Conservation (phyloP, 2,797 vertebrate species). For the Acrossocheilus wenchowensis region DNA sequence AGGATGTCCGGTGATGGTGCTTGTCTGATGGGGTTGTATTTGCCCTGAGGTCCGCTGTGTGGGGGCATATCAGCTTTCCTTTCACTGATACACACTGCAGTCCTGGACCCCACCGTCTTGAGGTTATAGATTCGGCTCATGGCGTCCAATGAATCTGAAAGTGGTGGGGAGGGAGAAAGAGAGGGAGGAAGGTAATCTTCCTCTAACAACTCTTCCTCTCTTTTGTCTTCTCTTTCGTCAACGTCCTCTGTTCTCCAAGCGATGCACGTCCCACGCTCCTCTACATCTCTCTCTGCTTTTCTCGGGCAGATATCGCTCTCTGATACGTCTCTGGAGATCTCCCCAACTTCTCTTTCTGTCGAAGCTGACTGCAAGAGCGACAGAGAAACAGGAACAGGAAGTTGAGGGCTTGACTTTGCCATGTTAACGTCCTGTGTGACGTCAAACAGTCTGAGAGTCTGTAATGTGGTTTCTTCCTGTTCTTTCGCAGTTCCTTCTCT, state of each 20-base stretch:
- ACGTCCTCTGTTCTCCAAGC: conserved; percentile 43
- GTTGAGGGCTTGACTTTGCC: conserved; percentile 74
- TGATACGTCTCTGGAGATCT: conserved; percentile 32
- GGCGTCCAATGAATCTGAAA: conserved; percentile 66
- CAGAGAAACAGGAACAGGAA: conserved; percentile 74
- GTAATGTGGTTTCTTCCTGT: conserved; percentile 68
- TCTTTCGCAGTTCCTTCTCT: conserved; percentile 55
- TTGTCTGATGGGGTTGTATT: conserved; percentile 51
- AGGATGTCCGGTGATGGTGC: conserved; percentile 4
- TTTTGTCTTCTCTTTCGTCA: conserved; percentile 60
- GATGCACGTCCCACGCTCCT: conserved; percentile 55
- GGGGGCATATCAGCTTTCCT: conserved; percentile 64
- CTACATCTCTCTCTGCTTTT: conserved; percentile 66
- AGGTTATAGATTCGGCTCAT: conserved; percentile 83
- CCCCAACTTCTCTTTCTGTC: conserved; percentile 68
- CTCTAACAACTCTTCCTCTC: conserved; percentile 57
- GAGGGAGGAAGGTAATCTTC: conserved; percentile 55
- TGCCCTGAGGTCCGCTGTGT: conserved; percentile 48
- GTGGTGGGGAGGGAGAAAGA: conserved; percentile 59
- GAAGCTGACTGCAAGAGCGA: conserved; percentile 63
- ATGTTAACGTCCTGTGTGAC: conserved; percentile 76
- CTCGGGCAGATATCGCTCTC: conserved; percentile 49
- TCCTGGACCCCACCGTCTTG: conserved; percentile 72
- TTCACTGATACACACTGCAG: conserved; percentile 71
- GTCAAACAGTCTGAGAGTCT: conserved; percentile 68